Conservation (phyloP, 2,113 vertebrate genomes). For the Ornithorhynchus anatinus region DNA sequence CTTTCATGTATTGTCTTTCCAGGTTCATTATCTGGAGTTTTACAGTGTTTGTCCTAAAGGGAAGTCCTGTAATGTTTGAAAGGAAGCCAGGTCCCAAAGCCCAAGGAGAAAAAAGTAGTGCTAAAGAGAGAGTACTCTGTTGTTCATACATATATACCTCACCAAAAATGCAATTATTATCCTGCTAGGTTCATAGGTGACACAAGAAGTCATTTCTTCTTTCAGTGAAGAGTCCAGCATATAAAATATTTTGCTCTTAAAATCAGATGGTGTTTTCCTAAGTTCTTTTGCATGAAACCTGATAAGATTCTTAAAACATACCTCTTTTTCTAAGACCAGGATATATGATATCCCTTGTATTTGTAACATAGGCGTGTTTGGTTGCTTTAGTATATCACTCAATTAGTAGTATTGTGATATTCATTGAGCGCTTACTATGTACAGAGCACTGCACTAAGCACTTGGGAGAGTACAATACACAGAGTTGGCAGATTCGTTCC, state of each 20-base stretch:
- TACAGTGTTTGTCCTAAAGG: too few species aligned
- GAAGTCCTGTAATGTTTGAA: too few species aligned
- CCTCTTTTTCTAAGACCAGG: background rate
- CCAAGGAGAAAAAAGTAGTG: background rate
- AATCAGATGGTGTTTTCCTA: too few species aligned
- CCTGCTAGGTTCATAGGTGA: background rate
- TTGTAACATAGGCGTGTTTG: background rate
- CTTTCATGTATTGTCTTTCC: background rate
- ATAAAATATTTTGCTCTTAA: too few species aligned
- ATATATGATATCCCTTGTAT: too few species aligned
- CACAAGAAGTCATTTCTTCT: background rate
- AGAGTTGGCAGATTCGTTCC: too few species aligned
- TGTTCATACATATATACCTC: background rate
- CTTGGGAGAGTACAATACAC: too few species aligned
- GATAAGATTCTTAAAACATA: background rate
- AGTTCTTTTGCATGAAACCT: background rate
- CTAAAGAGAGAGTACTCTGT: background rate
- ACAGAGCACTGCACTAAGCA: too few species aligned
- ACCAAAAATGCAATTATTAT: background rate
- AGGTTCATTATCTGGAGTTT: background rate
- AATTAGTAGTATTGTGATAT: too few species aligned
- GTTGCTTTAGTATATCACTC: constrained; percentile 33
- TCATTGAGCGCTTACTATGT: too few species aligned
- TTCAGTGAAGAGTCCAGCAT: constrained; percentile 22
- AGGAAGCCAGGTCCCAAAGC: too few species aligned